Percentiles rank a stretch among this genome's conserved stretches.
Conservation (phyloP, 2,888 invertebrate genomes). For the Glaucopsyche alexis region DNA sequence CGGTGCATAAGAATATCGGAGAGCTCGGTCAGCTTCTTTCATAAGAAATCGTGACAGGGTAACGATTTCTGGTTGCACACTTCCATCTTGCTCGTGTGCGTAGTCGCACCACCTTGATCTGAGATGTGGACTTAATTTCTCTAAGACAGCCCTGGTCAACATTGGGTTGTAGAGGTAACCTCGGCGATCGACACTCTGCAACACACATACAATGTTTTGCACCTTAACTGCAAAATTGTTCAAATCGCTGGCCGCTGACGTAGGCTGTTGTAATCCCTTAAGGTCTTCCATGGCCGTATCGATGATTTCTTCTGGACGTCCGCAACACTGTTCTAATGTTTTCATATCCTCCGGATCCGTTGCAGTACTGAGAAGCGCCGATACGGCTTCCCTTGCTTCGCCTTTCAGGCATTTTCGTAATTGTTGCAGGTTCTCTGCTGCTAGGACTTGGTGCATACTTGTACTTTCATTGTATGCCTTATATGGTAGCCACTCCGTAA, state of each 20-base stretch:
- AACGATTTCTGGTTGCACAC: no score
- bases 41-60: no score
- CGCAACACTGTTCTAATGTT: constrained; percentile 40
- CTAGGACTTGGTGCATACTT: background rate
- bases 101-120: no score
- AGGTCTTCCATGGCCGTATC: constrained; percentile 34
- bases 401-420: background rate
- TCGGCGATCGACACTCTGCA: constrained; percentile 19
- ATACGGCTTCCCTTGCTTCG: background rate
- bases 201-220: constrained; percentile 30
- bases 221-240: constrained; percentile 36
- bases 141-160: background rate
- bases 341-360: constrained; percentile 35
- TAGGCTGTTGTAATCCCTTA: constrained; percentile 35
- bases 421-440: background rate
- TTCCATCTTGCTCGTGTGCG: no score
- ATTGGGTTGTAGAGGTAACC: constrained; percentile 32
- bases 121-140: no score
- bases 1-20: no score
- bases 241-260: constrained; percentile 34
- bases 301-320: constrained; percentile 39
- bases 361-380: constrained; percentile 22
- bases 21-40: no score
- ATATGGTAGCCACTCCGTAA: background rate
- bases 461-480: background rate